Conservation (phyloP, 2,113 vertebrate genomes). For the Chunga burmeisteri region DNA sequence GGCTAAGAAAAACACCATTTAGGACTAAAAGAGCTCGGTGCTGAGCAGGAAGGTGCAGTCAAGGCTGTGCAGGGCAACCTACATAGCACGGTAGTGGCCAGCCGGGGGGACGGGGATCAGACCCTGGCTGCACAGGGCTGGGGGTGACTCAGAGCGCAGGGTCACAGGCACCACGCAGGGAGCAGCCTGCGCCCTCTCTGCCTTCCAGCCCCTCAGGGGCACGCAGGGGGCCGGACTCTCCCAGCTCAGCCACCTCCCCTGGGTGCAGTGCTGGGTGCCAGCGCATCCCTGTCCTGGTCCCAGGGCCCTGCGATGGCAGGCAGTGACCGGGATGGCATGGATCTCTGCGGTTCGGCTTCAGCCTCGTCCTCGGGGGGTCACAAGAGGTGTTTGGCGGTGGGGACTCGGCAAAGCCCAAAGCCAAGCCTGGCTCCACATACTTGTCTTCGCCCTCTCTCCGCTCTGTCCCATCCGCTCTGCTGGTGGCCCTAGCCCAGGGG, state of each 20-base stretch:
- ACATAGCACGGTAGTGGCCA: fast-evolving
- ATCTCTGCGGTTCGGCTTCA: constrained; percentile 5
- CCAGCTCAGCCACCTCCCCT: background rate
- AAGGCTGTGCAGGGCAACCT: background rate
- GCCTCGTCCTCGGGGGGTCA: background rate
- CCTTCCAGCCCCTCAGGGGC: background rate
- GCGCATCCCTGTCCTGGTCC: background rate
- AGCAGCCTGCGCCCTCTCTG: background rate
- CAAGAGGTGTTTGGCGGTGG: background rate
- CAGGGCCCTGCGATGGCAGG: fast-evolving
- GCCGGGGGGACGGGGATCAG: no score
- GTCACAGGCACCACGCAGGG: background rate
- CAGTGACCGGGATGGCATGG: background rate
- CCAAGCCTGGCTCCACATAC: background rate
- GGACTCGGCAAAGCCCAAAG: background rate
- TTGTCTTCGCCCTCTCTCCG: background rate
- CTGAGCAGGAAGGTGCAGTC: background rate
- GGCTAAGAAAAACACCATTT: background rate
- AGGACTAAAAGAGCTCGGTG: background rate
- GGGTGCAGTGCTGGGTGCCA: background rate
- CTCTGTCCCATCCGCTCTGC: background rate
- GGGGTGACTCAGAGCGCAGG: fast-evolving
- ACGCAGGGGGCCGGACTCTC: background rate
- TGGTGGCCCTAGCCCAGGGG: background rate
- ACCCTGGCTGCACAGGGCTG: background rate